Evolutionary conservation across 2,888 invertebrate genomes (phyloP).

Genomic region (Torymus tubicola): DNA sequence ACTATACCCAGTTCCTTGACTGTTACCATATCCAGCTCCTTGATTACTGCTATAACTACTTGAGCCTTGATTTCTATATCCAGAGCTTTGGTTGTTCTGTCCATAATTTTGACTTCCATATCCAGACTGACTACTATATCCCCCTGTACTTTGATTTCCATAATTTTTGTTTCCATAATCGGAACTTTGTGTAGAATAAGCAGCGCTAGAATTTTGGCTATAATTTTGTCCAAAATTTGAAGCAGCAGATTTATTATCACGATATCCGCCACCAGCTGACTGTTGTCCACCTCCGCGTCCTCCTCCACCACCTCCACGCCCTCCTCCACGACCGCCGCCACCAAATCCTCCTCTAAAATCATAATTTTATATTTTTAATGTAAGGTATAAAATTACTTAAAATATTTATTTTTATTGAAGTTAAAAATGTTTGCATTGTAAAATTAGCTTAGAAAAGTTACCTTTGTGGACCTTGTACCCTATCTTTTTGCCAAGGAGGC

Average conservation of each 20-base stretch:
- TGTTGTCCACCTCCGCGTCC: slow-evolving; percentile 55
- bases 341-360: slow-evolving; percentile 67
- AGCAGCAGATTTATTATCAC: slow-evolving; percentile 65
- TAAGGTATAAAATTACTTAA: not conserved
- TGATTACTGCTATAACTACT: slow-evolving; percentile 13
- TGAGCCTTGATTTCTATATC: slow-evolving; percentile 36
- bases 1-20: slow-evolving; percentile 19
- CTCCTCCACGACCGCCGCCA: slow-evolving; percentile 63
- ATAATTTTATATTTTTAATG: not conserved
- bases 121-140: slow-evolving; percentile 25
- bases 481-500: slow-evolving; percentile 93
- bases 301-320: slow-evolving; percentile 66
- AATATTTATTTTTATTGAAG: no score
- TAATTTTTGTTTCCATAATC: no score
- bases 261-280: slow-evolving; percentile 58
- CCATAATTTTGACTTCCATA: slow-evolving; percentile 55
- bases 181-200: no score
- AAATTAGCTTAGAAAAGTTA: slow-evolving; percentile 44
- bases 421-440: not conserved
- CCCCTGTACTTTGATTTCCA: no score
- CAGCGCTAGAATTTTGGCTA: slow-evolving; percentile 19
- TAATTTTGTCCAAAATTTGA: slow-evolving; percentile 66
- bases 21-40: slow-evolving; percentile 24
- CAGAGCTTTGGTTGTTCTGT: not conserved
- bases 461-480: slow-evolving; percentile 77